Percentiles rank a stretch among this genome's conserved stretches.
These are phyloP conservation scores for Laticauda laticaudata DNA, from an alignment of 2,113 vertebrate genomes.

Conservation along the genomic window DNA sequence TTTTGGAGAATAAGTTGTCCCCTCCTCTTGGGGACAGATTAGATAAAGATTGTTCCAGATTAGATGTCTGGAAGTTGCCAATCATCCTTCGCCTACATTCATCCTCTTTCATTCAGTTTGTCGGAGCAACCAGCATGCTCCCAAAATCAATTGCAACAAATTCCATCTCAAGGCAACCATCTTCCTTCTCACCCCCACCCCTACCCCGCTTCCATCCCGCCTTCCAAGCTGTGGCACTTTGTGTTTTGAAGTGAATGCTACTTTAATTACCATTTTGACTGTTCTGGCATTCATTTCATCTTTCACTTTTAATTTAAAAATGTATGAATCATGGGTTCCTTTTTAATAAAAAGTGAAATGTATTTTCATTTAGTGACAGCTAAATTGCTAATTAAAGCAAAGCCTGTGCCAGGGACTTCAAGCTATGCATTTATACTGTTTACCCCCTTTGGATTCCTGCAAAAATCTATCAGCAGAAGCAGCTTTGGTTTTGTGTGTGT, in stretches of 20 bases:
- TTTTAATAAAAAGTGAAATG: conserved; percentile 47
- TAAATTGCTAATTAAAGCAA: conserved; percentile 38
- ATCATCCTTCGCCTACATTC: background rate
- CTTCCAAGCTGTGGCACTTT: conserved; percentile 38
- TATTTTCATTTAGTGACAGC: conserved; percentile 34
- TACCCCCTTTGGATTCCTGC: conserved; percentile 14
- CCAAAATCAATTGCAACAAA: conserved; percentile 13
- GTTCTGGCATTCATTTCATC: conserved; percentile 35
- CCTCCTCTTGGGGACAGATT: background rate
- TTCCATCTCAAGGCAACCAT: conserved; percentile 16
- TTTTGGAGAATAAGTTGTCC: background rate
- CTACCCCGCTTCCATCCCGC: background rate
- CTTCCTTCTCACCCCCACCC: background rate
- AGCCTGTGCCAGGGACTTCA: conserved; percentile 26
- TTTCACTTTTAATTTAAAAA: conserved; percentile 50
- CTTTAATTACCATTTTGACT: conserved; percentile 42
- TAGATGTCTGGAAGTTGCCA: background rate
- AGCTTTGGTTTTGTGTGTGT: background rate
- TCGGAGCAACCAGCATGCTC: background rate
- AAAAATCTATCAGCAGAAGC: conserved; percentile 4
- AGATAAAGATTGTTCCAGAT: background rate
- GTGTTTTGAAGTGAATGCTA: conserved; percentile 32
- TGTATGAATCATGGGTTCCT: conserved; percentile 43
- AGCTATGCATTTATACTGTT: conserved; percentile 32
- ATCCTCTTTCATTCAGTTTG: background rate